Evolutionary conservation across 35 echinoderm and acorn worm genomes (phyloP), one percentile per base, ranked within the genome.

Genomic region (Apostichopus japonicus): DNA sequence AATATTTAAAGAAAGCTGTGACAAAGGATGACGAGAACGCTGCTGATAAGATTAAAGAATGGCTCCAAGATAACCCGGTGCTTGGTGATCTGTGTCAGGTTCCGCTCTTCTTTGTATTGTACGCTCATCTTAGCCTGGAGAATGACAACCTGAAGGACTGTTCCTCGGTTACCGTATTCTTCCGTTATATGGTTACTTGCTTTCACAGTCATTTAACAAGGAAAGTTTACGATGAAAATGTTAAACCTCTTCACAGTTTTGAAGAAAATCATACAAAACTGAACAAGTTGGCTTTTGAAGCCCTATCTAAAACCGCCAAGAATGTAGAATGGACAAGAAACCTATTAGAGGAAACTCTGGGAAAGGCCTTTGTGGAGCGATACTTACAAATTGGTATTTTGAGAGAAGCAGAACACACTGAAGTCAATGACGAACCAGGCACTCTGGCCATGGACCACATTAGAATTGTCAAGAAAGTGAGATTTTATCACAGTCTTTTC

Each of bases 101-200:
- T 75, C 81, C 81, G 19, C 56, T 84, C 21, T 84, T 84, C 15
- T 84, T 84, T 84, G 81, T 84, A 1, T 58, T 84, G 55, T 84
- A n/a, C 6, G 81, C 81, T 22, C 81, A 84, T 54, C 17, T 84
- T 5, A 84, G 15, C 22, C 81, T 58, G 4, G 81, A 84, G 17
- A 84, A 58, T 22, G 11, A 59, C 56, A 17, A 84, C 16, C 21
- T 84, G 21, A 6, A 84, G 23, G 8, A 22, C 7, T 9, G 54
- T 2, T 6, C 17, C 55, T 84, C 81, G n/a, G 81, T 84, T 8
- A 84, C 81, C 57, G 55, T 9, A 22, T 84, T 84, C 15, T 84
- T 84, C 24, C 81, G 81, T 54, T 84, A 84, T 16, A 84, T 84
- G 81, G 24, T 84, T 4, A n/a, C 81, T 10, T 84, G 81, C 81